Conservation (phyloP, 1,140 invertebrate genomes). For the Gryllus bimaculatus region DNA sequence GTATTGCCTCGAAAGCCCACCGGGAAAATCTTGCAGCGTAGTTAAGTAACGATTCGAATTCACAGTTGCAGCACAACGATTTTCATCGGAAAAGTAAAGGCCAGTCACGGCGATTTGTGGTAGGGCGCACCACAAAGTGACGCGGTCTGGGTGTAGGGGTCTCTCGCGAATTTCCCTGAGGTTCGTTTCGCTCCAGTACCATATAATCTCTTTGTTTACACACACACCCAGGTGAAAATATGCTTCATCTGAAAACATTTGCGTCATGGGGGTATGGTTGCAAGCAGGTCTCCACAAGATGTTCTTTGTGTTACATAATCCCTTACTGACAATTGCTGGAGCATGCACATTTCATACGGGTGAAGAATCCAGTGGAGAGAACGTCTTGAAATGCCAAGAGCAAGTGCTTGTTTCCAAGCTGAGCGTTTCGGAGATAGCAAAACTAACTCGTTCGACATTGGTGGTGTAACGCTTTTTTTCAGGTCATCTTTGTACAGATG, state of each 20-base stretch:
- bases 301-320: conserved; percentile 15
- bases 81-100: conserved; percentile 17
- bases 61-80: conserved; percentile 9
- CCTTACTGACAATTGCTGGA: conserved; percentile 8
- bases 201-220: conserved; percentile 15
- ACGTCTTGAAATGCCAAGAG: conserved; percentile 13
- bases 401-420: neutral
- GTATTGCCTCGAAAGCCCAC: conserved; percentile 13
- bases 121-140: conserved; percentile 19
- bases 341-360: neutral
- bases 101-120: conserved; percentile 13
- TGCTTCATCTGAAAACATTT: conserved; percentile 13
- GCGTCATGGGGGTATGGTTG: neutral
- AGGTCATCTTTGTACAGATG: neutral
- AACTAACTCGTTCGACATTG: neutral
- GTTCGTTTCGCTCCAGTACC: conserved; percentile 17
- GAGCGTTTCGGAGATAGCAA: no score
- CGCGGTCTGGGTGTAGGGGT: conserved; percentile 11
- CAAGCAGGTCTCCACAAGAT: conserved; percentile 9
- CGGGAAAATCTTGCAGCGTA: conserved; percentile 20
- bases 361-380: conserved; percentile 15
- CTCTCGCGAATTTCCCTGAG: conserved; percentile 13
- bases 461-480: no score
- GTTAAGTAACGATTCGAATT: conserved; percentile 15
- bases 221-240: conserved; percentile 13